Conservation (phyloP, 2,888 invertebrate species). For the Catocala sponsa region DNA sequence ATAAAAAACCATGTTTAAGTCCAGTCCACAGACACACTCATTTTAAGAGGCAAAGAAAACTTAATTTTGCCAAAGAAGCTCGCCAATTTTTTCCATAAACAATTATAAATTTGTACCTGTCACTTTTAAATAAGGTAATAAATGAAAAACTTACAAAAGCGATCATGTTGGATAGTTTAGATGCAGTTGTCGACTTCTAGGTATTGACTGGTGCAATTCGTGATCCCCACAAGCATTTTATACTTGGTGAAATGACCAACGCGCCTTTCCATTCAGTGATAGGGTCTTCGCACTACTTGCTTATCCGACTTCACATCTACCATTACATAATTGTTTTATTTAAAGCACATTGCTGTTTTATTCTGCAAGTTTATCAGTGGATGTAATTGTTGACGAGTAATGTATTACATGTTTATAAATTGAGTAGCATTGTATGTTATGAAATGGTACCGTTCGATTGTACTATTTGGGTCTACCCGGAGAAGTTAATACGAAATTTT, state of each 20-base stretch:
- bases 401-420: slow-evolving; percentile 41
- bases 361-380: accelerated
- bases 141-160: slow-evolving; percentile 78
- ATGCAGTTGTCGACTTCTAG: slow-evolving; percentile 71
- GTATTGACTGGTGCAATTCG: slow-evolving; percentile 77
- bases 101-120: slow-evolving; percentile 13
- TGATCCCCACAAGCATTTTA: slow-evolving; percentile 78
- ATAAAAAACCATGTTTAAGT: neutral
- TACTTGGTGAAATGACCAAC: slow-evolving; percentile 83
- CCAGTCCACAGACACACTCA: neutral
- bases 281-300: slow-evolving; percentile 64
- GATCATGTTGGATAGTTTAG: slow-evolving; percentile 83
- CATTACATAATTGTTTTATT: neutral
- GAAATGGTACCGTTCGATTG: slow-evolving; percentile 55
- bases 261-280: slow-evolving; percentile 85
- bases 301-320: slow-evolving; percentile 23
- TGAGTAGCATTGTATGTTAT: slow-evolving; percentile 32
- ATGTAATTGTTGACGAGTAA: slow-evolving; percentile 30
- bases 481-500: slow-evolving; percentile 60
- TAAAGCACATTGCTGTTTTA: slow-evolving; percentile 50
- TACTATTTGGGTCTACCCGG: slow-evolving; percentile 55
- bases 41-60: slow-evolving; percentile 26
- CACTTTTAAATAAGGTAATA: slow-evolving; percentile 20
- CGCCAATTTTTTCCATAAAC: slow-evolving; percentile 12
- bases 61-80: slow-evolving; percentile 30